These are phyloP conservation scores for Synanthedon vespiformis DNA, from an alignment of 2,888 invertebrate species.

Conservation along the genomic window DNA sequence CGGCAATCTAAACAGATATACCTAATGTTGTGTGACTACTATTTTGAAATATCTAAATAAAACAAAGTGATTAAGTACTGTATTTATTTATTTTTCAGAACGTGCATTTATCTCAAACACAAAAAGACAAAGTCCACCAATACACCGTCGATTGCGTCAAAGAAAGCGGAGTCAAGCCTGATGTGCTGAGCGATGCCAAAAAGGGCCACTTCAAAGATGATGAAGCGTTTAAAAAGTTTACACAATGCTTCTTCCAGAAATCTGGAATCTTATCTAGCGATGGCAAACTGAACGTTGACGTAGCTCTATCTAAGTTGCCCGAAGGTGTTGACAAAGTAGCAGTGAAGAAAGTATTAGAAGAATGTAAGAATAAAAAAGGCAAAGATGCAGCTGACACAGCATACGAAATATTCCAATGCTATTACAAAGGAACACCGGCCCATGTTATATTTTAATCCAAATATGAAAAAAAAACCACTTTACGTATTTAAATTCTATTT, in stretches of 20 bases:
- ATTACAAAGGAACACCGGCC: slow-evolving; percentile 40
- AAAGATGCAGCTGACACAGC: slow-evolving; percentile 46
- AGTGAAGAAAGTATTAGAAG: slow-evolving; percentile 41
- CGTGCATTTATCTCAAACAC: slow-evolving; percentile 28
- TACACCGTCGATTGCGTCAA: slow-evolving; percentile 37
- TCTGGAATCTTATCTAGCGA: slow-evolving; percentile 35
- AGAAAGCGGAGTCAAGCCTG: slow-evolving; percentile 38
- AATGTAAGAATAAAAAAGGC: slow-evolving; percentile 46
- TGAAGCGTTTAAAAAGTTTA: slow-evolving; percentile 49
- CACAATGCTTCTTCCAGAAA: slow-evolving; percentile 58
- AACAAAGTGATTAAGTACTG: no score
- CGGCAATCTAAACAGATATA: no score
- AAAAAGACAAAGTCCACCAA: slow-evolving; percentile 34
- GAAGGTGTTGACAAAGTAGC: slow-evolving; percentile 39
- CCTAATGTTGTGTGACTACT: no score
- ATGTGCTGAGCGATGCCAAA: slow-evolving; percentile 39
- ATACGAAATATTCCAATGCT: slow-evolving; percentile 55
- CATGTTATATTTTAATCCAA: slow-evolving; percentile 19
- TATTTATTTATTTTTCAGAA: slow-evolving; percentile 19
- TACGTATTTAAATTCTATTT: not conserved
- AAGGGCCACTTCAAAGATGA: slow-evolving; percentile 51
- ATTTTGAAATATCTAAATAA: no score
- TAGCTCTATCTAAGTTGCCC: slow-evolving; percentile 45
- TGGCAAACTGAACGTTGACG: slow-evolving; percentile 51
- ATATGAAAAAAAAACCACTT: not conserved